A percentile compares a stretch with the other conserved stretches of the same genome.
These are phyloP conservation scores for Drosophila lacertosa DNA, from an alignment of 1,140 invertebrate species.

Conservation along the genomic window DNA sequence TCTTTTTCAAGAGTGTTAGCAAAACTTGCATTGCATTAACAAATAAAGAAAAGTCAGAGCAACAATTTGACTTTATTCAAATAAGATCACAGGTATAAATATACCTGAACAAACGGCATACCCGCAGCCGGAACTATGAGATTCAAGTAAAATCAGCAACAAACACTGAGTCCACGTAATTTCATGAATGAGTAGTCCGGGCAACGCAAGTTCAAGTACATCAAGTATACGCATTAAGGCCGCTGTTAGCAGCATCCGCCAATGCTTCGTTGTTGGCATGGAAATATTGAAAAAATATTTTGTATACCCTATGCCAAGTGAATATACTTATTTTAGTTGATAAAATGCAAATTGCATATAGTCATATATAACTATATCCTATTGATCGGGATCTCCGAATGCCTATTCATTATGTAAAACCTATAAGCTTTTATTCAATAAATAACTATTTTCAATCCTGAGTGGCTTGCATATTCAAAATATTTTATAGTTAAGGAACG, in stretches of 20 bases:
- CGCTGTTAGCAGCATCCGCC: constrained; percentile 32
- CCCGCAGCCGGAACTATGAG: constrained; percentile 28
- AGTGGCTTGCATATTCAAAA: too few species aligned
- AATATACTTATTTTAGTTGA: too few species aligned
- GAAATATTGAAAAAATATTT: not conserved
- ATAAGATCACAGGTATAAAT: constrained; percentile 45
- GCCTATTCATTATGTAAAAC: too few species aligned
- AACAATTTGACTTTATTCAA: constrained; percentile 63
- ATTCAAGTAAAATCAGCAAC: constrained; percentile 6
- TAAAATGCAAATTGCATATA: too few species aligned
- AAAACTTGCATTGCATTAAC: constrained; percentile 29
- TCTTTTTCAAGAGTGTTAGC: constrained; percentile 49
- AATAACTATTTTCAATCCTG: too few species aligned
- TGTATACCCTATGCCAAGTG: not conserved
- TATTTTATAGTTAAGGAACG: too few species aligned
- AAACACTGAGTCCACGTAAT: constrained; percentile 27
- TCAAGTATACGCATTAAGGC: constrained; percentile 50
- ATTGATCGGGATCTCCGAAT: too few species aligned
- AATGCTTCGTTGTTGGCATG: constrained; percentile 9
- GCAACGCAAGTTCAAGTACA: constrained; percentile 45
- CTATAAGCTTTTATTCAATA: too few species aligned
- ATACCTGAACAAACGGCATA: not conserved
- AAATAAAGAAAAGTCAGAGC: not conserved
- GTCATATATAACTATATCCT: too few species aligned
- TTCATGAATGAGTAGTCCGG: constrained; percentile 37